Conservation (phyloP, 2,797 vertebrate species). For the Oreortyx pictus region DNA sequence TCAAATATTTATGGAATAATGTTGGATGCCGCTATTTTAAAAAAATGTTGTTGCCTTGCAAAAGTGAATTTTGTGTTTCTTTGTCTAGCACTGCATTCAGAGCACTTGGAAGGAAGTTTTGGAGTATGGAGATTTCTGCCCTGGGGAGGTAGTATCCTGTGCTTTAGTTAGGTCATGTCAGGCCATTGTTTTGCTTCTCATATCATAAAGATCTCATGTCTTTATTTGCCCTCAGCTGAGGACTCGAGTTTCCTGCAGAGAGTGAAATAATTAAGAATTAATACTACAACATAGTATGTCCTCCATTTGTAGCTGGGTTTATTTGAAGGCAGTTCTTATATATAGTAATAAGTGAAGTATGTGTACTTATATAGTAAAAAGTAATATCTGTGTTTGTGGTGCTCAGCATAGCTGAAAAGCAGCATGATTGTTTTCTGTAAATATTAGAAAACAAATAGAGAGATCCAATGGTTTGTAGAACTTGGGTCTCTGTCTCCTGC, state of each 20-base stretch:
- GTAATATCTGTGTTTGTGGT: neutral
- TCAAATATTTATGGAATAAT: conserved; percentile 1
- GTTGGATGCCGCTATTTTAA: neutral
- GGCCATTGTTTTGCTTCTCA: conserved; percentile 59
- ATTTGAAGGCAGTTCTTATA: neutral
- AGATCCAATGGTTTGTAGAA: neutral
- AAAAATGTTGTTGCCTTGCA: conserved; percentile 8
- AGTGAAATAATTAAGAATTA: conserved; percentile 46
- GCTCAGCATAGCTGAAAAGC: neutral
- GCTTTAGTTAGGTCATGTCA: conserved; percentile 53
- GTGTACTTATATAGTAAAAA: neutral
- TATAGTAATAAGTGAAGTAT: neutral
- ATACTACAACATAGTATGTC: conserved; percentile 34
- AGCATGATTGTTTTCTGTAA: neutral
- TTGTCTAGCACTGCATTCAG: conserved; percentile 4
- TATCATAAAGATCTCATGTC: conserved; percentile 48
- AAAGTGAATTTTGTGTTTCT: conserved; percentile 59
- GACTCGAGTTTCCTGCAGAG: conserved; percentile 37
- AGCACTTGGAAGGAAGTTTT: conserved; percentile 56
- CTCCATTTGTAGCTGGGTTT: neutral
- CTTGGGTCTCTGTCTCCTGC: neutral
- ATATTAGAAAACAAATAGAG: neutral
- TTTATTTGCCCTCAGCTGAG: conserved; percentile 58
- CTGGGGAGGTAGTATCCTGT: conserved; percentile 45
- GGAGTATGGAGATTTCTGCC: conserved; percentile 44